Percentiles rank a stretch among this genome's conserved stretches.
Evolutionary conservation across 2,888 invertebrate genomes (phyloP).

Genomic region (Nomada lathburiana): DNA sequence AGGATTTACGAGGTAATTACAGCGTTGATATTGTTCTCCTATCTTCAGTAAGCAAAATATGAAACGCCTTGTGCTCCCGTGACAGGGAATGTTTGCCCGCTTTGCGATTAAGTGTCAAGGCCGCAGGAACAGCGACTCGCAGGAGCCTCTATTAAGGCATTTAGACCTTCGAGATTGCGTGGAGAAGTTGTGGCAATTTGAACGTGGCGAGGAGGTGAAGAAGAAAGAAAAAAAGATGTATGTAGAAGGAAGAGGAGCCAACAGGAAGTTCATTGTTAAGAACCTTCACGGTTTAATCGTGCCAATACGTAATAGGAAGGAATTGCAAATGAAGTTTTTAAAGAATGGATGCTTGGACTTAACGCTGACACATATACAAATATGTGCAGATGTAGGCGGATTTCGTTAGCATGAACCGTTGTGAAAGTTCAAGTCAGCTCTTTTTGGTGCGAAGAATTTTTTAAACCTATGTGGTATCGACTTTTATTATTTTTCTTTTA

Average conservation of each 20-base stretch:
- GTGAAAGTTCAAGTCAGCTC: neutral
- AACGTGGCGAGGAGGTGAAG: neutral
- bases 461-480: too few species aligned
- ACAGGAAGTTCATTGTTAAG: conserved; percentile 23
- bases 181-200: neutral
- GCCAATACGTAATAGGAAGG: conserved; percentile 29
- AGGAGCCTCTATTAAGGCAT: neutral
- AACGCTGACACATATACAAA: conserved; percentile 7
- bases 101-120: conserved; percentile 57
- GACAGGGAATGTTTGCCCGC: conserved; percentile 31
- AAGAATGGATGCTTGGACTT: neutral
- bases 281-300: conserved; percentile 30
- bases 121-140: conserved; percentile 1
- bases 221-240: neutral
- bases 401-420: neutral
- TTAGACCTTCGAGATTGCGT: conserved; percentile 1
- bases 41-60: conserved; percentile 37
- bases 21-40: conserved; percentile 32
- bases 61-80: conserved; percentile 27
- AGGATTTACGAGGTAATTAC: neutral
- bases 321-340: conserved; percentile 50
- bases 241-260: neutral
- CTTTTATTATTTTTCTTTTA: too few species aligned
- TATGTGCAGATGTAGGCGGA: neutral
- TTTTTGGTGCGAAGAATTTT: neutral